phyloP scores from a whole-genome alignment of 2,113 vertebrate species.

The Coracopsis vasa region DNA sequence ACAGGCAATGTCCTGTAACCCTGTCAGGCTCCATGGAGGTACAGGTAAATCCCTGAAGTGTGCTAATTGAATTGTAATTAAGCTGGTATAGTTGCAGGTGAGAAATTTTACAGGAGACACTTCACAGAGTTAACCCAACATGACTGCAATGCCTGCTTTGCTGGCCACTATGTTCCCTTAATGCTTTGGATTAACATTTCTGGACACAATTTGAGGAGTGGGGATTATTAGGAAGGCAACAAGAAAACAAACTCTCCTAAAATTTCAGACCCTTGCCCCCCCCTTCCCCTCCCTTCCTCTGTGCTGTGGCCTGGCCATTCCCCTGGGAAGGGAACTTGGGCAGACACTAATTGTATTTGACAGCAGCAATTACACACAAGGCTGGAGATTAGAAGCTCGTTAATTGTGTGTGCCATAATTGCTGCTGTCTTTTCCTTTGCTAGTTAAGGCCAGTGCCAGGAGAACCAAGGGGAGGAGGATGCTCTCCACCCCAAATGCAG shows the following conservation, averaged over 20 bases:
- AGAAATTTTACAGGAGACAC: background rate
- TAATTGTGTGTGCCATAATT: constrained; percentile 66
- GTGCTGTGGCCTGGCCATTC: background rate
- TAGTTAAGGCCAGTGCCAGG: constrained; percentile 14
- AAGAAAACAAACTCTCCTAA: constrained; percentile 48
- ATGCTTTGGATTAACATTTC: constrained; percentile 4
- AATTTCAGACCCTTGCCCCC: constrained; percentile 3
- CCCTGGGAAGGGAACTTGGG: constrained; percentile 52
- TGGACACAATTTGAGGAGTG: background rate
- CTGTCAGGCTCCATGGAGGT: background rate
- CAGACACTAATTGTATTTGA: constrained; percentile 72
- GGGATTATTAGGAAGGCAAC: background rate
- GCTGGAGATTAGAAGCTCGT: constrained; percentile 69
- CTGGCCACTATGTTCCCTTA: background rate
- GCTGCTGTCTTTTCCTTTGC: constrained; percentile 53
- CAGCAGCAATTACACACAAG: constrained; percentile 76
- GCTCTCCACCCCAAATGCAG: constrained; percentile 16
- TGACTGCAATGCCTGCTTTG: background rate
- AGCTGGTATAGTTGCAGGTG: background rate
- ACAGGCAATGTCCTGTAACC: background rate
- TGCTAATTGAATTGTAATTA: background rate
- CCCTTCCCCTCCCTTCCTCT: background rate
- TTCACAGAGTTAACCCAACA: background rate
- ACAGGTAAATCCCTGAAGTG: background rate
- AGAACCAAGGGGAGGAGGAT: constrained; percentile 3